Base-by-base conservation (phyloP, 2,797 vertebrate genomes). In the Rachycentron canadum region DNA sequence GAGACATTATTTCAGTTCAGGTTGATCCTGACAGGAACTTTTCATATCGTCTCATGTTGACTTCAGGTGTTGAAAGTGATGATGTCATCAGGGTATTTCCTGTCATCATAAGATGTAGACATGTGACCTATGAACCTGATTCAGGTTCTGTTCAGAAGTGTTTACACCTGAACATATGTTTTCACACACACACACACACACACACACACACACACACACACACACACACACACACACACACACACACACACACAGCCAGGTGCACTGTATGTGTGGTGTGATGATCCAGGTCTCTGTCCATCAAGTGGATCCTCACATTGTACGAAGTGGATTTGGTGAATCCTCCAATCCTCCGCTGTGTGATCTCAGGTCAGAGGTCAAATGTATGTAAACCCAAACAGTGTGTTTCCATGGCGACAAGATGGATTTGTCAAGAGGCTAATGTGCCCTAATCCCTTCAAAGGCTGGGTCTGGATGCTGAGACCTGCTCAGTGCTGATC, bases 391-490 rank as follows among this genome's bases (percentile, higher is more conserved):
- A 87, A 86, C 82, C 82, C 50, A 87, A 89, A 85, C 81, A 84
- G n/a, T 47, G 71, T 49, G 83, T 87, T 85, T 77, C 78, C 83
- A 85, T 68, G 69, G 74, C 26, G 85, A 89, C 66, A 70, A 66
- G 75, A 74, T 57, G 57, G 52, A 57, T 86, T 84, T 90, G 91
- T 88, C 88, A 89, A 78, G 73, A 85, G 78, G 82, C 79, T 88
- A 85, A 90, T 81, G 65, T 78, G 80, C 56, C 69, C 66, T 89
- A 84, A 90, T 88, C 91, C 84, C 84, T 83, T 92, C 88, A 91
- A 89, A 90, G 85, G 66, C 64, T 66, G 9, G 3, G n/a, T 63
- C 38, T 65, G 68, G 66, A 86, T 86, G 72, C 41, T 30, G 25
- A 52, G 76, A 66, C 57, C 68, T 58, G 30, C 69, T 82, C 69